These are phyloP conservation scores for Halocynthia roretzi DNA, from an alignment of 23 tunicate species.

Conservation along the genomic window DNA sequence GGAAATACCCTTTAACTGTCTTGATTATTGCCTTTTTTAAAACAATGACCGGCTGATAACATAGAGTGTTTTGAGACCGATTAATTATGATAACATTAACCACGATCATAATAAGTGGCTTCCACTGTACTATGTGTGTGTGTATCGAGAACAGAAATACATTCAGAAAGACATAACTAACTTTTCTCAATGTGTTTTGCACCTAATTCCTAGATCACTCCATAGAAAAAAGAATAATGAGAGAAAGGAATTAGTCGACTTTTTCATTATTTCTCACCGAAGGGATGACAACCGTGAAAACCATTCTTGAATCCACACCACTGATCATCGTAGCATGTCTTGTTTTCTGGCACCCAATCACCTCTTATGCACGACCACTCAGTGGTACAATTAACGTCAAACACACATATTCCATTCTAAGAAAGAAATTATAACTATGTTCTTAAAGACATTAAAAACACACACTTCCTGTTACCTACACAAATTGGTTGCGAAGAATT, in stretches of 20 bases:
- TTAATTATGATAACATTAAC: too few species aligned
- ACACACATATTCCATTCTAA: conserved; percentile 1
- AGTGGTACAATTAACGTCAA: neutral
- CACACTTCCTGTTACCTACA: neutral
- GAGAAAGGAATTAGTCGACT: neutral
- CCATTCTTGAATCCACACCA: neutral
- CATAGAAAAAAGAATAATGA: neutral
- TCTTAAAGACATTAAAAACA: too few species aligned
- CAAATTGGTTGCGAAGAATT: neutral
- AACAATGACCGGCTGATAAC: too few species aligned
- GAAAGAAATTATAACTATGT: neutral
- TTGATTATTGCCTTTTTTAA: too few species aligned
- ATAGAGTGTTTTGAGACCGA: too few species aligned
- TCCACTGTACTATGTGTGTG: too few species aligned
- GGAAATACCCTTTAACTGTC: too few species aligned
- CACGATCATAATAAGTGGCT: too few species aligned
- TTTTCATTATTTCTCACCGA: neutral
- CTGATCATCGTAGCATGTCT: conserved; percentile 11
- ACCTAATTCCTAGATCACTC: too few species aligned
- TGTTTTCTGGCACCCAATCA: conserved; percentile 14
- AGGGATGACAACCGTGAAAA: conserved; percentile 11
- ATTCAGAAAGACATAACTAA: too few species aligned
- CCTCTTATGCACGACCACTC: conserved; percentile 2
- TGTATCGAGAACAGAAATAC: too few species aligned
- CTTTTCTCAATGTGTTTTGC: too few species aligned